Base-by-base conservation (phyloP, 37 sponge, comb jelly and placozoan genomes). In the Bolinopsis microptera region DNA sequence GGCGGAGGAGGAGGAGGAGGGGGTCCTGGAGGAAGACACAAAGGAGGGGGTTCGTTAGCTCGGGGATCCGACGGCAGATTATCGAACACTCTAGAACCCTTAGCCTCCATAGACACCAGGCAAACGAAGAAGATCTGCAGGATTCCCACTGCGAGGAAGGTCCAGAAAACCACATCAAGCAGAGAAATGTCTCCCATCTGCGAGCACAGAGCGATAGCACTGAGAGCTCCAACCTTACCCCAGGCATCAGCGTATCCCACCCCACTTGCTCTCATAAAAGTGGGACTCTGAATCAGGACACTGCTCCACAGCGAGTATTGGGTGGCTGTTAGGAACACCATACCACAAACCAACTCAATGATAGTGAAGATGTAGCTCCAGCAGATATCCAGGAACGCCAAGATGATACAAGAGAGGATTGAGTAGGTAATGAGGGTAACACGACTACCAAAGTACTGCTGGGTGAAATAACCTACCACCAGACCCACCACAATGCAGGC, bases 81-180 rank as follows among this genome's bases (percentile, higher is more conserved):
- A 21, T 72, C 75, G 75, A 24, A 72, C 3, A 72, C 31, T 72
- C 75, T n/a, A 8, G 75, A 72, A 23, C 75, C 75, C 75, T 72
- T 72, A n/a, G 75, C 75, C 75, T 72, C 75, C n/a, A 72, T 2
- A n/a, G 75, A 30, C 31, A 72, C 75, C n/a, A 72, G 75, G 75
- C 75, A 72, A n/a, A 72, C 26, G 31, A 72, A 72, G 75, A 72
- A 72, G 26, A 72, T 72, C 31, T 72, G 31, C n/a, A 72, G 75
- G 31, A 72, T 72, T 21, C 75, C 75, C 5, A 72, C 75, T 3
- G 75, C 75, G 22, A 72, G 18, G 75, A 72, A 72, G 31, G 75
- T 72, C 75, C 75, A 72, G 75, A 72, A 72, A 28, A 72, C 75
- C 75, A 72, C 75, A 72, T 72, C 75, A 8, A 72, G 31, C 75